Evolutionary conservation across 2,888 invertebrate genomes (phyloP), one percentile per base, ranked within the genome.

Genomic region (Sipha maydis): DNA sequence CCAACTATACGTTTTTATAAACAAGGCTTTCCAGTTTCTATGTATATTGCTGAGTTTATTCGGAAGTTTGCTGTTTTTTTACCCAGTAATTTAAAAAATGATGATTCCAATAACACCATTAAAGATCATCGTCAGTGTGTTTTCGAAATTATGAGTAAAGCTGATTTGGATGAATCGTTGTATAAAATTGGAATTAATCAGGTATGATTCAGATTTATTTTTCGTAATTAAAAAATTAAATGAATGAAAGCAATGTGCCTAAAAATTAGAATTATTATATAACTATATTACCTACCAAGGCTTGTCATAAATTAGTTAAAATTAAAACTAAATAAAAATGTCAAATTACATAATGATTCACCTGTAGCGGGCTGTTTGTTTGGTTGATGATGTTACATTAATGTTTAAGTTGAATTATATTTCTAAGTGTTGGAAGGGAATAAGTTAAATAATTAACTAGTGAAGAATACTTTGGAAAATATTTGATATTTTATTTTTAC

Each of bases 121-220:
- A 90, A 91, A 90, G 92, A 94, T 89, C 94, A 94, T 91, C 93
- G 95, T 79, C 94, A 95, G 91, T 94, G 95, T 77, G 97, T 97
- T 2, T 96, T 97, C 91, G 96, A 96, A 91, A 96, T 98, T 94
- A 93, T 98, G 89, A 93, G 96, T 54, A 94, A 95, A 14, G 93
- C 97, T 89, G 98, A 98, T 92, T 93, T 98, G 89, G 97, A 98
- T 91, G 94, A 95, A 89, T 95, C 96, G 75, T 95, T 95, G 90
- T 98, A 97, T 93, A 94, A 97, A 89, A 95, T 98, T 85, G 98
- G 98, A 41, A 94, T 98, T 89, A 97, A 97, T 92, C 97, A 98
- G 95, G 98, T 98, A 92, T 93, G 95, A 92, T 34, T 54, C n/a
- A 78, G n/a, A 38, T 38, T 19, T 75, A 4, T 38, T 21, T 21